Evolutionary conservation across 2,797 vertebrate genomes (phyloP).

Genomic region (Enteromius thamalakanensis): DNA sequence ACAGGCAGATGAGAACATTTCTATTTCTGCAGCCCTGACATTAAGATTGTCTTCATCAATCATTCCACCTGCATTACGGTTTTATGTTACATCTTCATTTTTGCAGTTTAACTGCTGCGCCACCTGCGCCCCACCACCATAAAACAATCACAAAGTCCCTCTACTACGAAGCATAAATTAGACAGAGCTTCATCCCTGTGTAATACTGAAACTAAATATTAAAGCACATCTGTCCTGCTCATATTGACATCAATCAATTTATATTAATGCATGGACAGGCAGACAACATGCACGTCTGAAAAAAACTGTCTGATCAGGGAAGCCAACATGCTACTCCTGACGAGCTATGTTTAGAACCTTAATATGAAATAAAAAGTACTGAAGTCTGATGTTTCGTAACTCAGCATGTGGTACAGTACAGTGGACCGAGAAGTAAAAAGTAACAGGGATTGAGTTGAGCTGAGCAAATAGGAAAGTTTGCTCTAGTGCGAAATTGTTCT

Average conservation of each 20-base stretch:
- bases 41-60: conserved; percentile 25
- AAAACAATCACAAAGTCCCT: conserved; percentile 13
- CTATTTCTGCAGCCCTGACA: background rate
- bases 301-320: background rate
- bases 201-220: conserved; percentile 55
- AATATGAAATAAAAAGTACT: background rate
- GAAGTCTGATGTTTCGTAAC: conserved; percentile 3
- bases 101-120: conserved; percentile 12
- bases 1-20: conserved; percentile 31
- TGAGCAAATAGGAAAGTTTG: conserved; percentile 3
- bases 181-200: conserved; percentile 47
- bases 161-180: conserved; percentile 12
- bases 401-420: conserved; percentile 14
- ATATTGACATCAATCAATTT: conserved; percentile 22
- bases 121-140: conserved; percentile 8
- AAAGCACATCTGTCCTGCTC: background rate
- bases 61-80: background rate
- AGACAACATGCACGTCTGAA: conserved; percentile 4
- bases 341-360: background rate
- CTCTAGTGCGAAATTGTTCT: background rate
- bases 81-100: conserved; percentile 17
- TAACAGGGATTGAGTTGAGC: conserved; percentile 16
- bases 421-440: background rate
- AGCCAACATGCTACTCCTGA: conserved; percentile 16
- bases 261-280: conserved; percentile 1